Conservation (phyloP, 2,113 vertebrate genomes). For the Taxidea taxus region DNA sequence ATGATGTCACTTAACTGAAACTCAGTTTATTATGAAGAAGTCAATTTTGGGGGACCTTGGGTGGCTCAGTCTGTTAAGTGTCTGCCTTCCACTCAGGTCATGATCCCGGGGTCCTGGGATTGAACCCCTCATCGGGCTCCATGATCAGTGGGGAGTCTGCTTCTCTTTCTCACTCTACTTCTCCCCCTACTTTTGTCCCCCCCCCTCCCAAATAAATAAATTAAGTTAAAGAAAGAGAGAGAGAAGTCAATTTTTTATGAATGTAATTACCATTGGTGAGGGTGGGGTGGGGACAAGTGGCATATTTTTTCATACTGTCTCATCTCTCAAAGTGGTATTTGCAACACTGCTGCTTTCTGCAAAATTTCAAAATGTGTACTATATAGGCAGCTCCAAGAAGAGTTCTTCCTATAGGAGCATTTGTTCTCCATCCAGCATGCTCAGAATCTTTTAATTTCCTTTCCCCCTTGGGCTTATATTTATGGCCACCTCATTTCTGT, state of each 20-base stretch:
- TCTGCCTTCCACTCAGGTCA: neutral
- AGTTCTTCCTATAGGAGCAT: neutral
- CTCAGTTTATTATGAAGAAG: neutral
- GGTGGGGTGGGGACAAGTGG: accelerated
- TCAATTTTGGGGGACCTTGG: neutral
- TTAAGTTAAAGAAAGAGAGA: too few species aligned
- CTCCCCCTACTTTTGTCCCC: neutral
- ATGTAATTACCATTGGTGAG: neutral
- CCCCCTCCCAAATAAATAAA: neutral
- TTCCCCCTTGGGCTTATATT: neutral
- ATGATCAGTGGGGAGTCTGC: neutral
- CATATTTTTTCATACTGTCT: neutral
- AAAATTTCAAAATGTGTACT: neutral
- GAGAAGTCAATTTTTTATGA: neutral
- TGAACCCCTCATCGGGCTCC: neutral
- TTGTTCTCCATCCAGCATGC: neutral
- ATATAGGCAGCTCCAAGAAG: neutral
- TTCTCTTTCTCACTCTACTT: neutral
- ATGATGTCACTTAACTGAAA: neutral
- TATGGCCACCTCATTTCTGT: neutral
- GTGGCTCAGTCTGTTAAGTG: neutral
- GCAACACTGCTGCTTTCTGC: neutral
- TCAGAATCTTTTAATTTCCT: neutral
- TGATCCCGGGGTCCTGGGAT: neutral
- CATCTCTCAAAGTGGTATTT: neutral